Percentiles rank a stretch among this genome's conserved stretches.
These are phyloP conservation scores for Drosophila bocki DNA, from an alignment of 1,140 invertebrate species.

Conservation along the genomic window DNA sequence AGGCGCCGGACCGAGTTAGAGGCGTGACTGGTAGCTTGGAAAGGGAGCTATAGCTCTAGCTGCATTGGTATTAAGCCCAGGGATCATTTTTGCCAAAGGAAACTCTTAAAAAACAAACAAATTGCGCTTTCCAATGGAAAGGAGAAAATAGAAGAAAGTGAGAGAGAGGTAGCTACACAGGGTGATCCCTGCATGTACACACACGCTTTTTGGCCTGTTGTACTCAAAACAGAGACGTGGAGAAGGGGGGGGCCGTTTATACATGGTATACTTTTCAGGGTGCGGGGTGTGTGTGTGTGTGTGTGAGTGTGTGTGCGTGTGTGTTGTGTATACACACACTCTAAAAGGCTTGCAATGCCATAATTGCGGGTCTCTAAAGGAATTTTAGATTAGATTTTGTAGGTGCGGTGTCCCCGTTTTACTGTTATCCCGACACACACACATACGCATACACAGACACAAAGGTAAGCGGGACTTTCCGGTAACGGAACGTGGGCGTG, in stretches of 20 bases:
- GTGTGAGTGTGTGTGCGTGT: neutral
- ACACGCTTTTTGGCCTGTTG: conserved; percentile 14
- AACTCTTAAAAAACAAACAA: neutral
- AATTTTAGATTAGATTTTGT: conserved; percentile 49
- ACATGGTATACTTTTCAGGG: conserved; percentile 28
- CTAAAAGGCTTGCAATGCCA: conserved; percentile 12
- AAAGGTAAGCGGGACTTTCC: neutral
- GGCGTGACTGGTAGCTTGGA: conserved; percentile 22
- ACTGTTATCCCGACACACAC: conserved; percentile 10
- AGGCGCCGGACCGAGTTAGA: conserved; percentile 19
- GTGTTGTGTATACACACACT: conserved; percentile 24
- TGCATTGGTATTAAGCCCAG: conserved; percentile 5
- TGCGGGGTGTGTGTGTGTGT: neutral
- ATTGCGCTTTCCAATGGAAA: neutral
- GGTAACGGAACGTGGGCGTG: conserved; percentile 19
- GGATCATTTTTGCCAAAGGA: neutral
- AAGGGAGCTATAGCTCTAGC: neutral
- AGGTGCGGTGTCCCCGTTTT: conserved; percentile 31
- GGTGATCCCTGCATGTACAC: neutral
- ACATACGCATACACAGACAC: neutral
- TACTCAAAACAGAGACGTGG: conserved; percentile 18
- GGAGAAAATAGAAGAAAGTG: no score
- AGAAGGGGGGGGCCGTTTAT: neutral
- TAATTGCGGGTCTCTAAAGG: conserved; percentile 37
- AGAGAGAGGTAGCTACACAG: neutral